phyloP scores from a whole-genome alignment of 2,113 vertebrate species.

The Galemys pyrenaicus region DNA sequence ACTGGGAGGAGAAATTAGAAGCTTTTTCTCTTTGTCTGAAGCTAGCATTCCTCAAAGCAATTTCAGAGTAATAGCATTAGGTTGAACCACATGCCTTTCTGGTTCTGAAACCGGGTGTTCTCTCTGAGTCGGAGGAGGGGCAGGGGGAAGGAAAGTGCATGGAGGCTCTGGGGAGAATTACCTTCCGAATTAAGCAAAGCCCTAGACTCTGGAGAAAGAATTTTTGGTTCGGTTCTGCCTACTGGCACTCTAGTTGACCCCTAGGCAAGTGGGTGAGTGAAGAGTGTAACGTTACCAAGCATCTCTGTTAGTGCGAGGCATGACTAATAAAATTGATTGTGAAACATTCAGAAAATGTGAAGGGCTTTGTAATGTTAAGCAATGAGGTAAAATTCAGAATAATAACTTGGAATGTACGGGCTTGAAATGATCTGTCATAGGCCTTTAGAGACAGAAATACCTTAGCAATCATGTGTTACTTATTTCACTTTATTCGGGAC shows the following conservation, averaged over 20 bases:
- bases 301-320: neutral
- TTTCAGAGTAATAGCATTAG: neutral
- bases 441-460: neutral
- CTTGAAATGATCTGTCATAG: slow-evolving; percentile 44
- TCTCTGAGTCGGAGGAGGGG: neutral
- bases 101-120: neutral
- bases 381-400: slow-evolving; percentile 45
- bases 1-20: neutral
- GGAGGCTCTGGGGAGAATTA: neutral
- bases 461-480: neutral
- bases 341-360: slow-evolving; percentile 35
- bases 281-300: neutral
- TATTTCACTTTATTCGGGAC: neutral
- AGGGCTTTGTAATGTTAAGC: slow-evolving; percentile 62
- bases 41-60: neutral
- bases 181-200: neutral
- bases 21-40: neutral
- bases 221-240: slow-evolving; percentile 7
- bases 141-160: neutral
- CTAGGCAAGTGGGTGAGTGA: slow-evolving; percentile 30
- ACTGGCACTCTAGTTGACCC: slow-evolving; percentile 47
- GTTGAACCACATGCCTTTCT: neutral
- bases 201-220: neutral
- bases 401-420: neutral
- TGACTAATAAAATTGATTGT: slow-evolving; percentile 62